Percentiles rank a stretch among this genome's conserved stretches.
Conservation (phyloP, 2,113 vertebrate species). For the Spermophilus dauricus region DNA sequence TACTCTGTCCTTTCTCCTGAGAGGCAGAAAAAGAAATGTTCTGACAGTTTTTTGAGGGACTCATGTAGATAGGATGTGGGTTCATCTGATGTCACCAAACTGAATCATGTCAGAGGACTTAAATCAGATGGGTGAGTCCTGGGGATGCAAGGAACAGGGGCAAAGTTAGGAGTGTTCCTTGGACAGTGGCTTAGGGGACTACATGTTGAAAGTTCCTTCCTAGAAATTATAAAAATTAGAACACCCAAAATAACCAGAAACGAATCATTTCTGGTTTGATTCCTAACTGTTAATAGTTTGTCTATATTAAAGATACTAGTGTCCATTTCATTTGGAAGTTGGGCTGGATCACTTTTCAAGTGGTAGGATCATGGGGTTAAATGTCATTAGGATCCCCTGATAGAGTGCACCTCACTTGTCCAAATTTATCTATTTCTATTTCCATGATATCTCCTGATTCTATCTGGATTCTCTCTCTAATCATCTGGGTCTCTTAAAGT, state of each 20-base stretch:
- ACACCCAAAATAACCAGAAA: not conserved
- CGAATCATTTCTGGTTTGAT: not conserved
- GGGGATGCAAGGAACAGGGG: not conserved
- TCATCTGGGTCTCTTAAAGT: not conserved
- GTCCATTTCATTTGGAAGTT: not conserved
- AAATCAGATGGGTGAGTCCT: not conserved
- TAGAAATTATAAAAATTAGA: not conserved
- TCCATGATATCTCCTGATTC: not conserved
- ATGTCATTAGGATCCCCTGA: not conserved
- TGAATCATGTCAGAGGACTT: not conserved
- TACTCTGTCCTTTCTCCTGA: not conserved
- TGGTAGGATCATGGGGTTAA: no score
- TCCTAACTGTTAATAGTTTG: not conserved
- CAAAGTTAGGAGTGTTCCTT: no score
- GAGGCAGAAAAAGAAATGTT: not conserved
- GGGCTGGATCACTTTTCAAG: not conserved
- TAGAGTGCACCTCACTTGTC: not conserved
- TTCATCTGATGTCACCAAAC: not conserved
- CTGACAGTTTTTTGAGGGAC: constrained; percentile 46
- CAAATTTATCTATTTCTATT: not conserved
- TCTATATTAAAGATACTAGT: not conserved
- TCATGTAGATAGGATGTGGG: not conserved
- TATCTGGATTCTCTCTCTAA: not conserved
- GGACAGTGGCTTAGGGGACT: not conserved
- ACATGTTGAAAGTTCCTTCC: not conserved